Conservation (phyloP, 2,113 vertebrate genomes). For the Ifrita kowaldi region DNA sequence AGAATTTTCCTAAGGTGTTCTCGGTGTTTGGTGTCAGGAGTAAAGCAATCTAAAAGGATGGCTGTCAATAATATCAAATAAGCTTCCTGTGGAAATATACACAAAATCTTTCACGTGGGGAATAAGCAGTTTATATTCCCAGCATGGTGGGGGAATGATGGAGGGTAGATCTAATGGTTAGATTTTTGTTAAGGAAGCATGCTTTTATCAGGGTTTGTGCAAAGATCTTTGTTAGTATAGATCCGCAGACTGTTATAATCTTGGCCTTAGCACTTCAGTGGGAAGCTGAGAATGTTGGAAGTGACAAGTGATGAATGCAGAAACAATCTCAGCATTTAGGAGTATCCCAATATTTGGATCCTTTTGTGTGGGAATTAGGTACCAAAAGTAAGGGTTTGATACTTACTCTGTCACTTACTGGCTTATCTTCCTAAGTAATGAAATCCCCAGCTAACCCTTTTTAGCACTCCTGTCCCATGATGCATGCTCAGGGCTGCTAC, state of each 20-base stretch:
- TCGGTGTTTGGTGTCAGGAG: not conserved
- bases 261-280: not conserved
- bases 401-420: not conserved
- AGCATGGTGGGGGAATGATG: not conserved
- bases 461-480: not conserved
- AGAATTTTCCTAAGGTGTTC: not conserved
- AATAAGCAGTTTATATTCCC: not conserved
- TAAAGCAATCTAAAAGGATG: not conserved
- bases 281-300: not conserved
- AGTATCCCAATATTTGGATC: not conserved
- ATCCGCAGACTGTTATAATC: not conserved
- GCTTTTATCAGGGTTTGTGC: not conserved
- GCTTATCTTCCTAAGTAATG: not conserved
- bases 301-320: not conserved
- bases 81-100: not conserved
- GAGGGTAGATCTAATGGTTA: not conserved
- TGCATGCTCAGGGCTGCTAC: not conserved
- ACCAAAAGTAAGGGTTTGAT: not conserved
- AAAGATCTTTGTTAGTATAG: not conserved
- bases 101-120: not conserved
- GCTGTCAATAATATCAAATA: not conserved
- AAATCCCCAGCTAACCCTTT: not conserved
- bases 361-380: not conserved
- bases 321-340: not conserved
- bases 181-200: not conserved